A percentile compares a stretch with the other conserved stretches of the same genome.
Conservation (phyloP, 2,888 invertebrate genomes). For the Sesia bembeciformis region DNA sequence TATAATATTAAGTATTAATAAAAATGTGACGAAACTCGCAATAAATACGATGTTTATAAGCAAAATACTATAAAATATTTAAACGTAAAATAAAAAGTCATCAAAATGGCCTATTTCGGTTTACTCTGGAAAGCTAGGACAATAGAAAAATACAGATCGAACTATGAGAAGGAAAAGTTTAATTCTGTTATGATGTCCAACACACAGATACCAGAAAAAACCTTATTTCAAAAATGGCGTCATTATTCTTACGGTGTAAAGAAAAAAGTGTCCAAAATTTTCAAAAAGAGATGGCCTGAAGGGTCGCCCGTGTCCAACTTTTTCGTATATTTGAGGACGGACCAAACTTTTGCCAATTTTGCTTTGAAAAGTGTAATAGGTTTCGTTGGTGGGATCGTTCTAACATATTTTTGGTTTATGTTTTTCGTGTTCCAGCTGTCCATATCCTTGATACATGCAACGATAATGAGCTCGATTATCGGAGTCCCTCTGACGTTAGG, state of each 20-base stretch:
- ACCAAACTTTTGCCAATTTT: constrained; percentile 70
- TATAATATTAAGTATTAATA: not conserved
- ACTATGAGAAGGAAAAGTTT: constrained; percentile 74
- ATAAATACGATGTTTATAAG: not conserved
- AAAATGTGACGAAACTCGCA: not conserved
- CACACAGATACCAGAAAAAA: constrained; percentile 47
- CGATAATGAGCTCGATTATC: constrained; percentile 75
- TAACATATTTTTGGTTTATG: constrained; percentile 79
- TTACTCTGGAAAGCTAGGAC: constrained; percentile 71
- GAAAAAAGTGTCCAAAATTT: constrained; percentile 43
- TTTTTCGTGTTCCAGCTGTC: constrained; percentile 80
- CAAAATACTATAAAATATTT: not conserved
- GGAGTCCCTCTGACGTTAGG: constrained; percentile 79
- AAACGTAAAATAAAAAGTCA: not conserved
- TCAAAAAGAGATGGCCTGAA: constrained; percentile 46
- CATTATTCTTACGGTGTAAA: constrained; percentile 44
- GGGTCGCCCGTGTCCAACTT: constrained; percentile 39
- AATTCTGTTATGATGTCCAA: constrained; percentile 62
- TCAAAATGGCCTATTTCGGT: constrained; percentile 71
- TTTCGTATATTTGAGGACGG: constrained; percentile 49
- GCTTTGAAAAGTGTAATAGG: constrained; percentile 77
- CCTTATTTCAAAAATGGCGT: constrained; percentile 60
- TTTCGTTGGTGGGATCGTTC: constrained; percentile 76
- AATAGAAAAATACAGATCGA: constrained; percentile 58
- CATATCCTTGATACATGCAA: constrained; percentile 74